Evolutionary conservation across 2,888 invertebrate species (phyloP).

Genomic region (Fragum fragum): DNA sequence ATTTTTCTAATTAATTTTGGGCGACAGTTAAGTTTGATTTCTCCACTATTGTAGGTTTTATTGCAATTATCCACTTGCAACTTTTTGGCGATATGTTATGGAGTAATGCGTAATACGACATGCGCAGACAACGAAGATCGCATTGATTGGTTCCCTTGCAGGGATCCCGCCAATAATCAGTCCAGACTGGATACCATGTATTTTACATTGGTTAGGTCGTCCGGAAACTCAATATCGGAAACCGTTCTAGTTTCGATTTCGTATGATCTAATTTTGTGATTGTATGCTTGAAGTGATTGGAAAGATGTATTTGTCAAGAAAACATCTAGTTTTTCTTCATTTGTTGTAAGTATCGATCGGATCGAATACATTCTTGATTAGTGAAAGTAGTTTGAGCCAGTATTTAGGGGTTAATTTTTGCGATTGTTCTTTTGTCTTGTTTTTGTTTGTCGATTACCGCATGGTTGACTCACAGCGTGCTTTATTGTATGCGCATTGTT

Average conservation of each 20-base stretch:
- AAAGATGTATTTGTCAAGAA: not conserved
- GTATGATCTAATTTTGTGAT: not conserved
- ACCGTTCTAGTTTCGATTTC: slow-evolving; percentile 26
- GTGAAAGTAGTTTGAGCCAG: not conserved
- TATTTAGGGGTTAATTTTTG: not conserved
- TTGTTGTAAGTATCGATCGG: slow-evolving; percentile 7
- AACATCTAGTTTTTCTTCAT: not conserved
- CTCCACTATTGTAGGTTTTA: no score
- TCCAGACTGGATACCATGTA: no score
- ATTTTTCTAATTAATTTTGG: no score
- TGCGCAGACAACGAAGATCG: no score
- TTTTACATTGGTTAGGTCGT: no score
- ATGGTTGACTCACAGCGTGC: not conserved
- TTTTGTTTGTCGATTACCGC: not conserved
- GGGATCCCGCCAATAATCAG: no score
- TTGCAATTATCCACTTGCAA: no score
- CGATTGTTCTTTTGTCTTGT: not conserved
- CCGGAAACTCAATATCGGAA: not conserved
- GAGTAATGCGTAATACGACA: not conserved
- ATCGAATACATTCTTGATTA: not conserved
- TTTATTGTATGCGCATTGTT: not conserved
- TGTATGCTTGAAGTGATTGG: not conserved
- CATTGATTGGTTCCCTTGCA: not conserved
- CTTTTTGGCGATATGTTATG: no score
- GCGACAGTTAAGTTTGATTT: no score